Percentiles rank a stretch among this genome's conserved stretches.
phyloP scores from a whole-genome alignment of 2,888 invertebrate genomes.

The Nemotelus pantherinus region DNA sequence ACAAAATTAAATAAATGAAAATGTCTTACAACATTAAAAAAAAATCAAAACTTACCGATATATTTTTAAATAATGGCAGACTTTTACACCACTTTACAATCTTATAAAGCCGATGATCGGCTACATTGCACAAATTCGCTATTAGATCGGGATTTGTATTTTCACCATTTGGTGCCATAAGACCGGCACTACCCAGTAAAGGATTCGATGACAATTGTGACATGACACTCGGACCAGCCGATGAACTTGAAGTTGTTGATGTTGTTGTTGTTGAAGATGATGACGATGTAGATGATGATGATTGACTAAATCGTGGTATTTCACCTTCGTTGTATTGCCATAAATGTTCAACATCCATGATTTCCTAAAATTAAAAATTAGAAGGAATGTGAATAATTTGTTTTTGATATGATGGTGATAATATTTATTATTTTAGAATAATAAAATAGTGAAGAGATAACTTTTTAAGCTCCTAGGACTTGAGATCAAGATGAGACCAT shows the following conservation, averaged over 20 bases:
- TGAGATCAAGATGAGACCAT: no score
- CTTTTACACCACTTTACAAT: conserved; percentile 99
- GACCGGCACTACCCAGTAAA: conserved; percentile 68
- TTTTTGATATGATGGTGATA: no score
- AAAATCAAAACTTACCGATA: conserved; percentile 75
- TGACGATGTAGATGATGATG: conserved; percentile 55
- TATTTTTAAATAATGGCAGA: conserved; percentile 94
- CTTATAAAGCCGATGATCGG: conserved; percentile 94
- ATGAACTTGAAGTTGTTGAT: conserved; percentile 55
- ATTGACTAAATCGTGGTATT: conserved; percentile 71
- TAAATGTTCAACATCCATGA: conserved; percentile 94
- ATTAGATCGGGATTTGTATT: conserved; percentile 85
- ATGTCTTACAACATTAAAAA: not conserved
- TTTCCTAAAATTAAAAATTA: conserved; percentile 72
- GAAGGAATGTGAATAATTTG: not conserved
- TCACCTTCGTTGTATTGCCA: conserved; percentile 94
- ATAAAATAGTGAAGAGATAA: no score
- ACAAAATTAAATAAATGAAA: conserved; percentile 48
- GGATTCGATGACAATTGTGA: conserved; percentile 66
- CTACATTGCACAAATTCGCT: conserved; percentile 91
- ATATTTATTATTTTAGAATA: no score
- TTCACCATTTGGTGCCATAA: conserved; percentile 61
- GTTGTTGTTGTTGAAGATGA: conserved; percentile 54
- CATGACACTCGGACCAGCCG: conserved; percentile 54
- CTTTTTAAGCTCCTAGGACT: no score